Evolutionary conservation across 2,888 invertebrate genomes (phyloP), one percentile per base, ranked within the genome.

Genomic region (Hypena proboscidalis): DNA sequence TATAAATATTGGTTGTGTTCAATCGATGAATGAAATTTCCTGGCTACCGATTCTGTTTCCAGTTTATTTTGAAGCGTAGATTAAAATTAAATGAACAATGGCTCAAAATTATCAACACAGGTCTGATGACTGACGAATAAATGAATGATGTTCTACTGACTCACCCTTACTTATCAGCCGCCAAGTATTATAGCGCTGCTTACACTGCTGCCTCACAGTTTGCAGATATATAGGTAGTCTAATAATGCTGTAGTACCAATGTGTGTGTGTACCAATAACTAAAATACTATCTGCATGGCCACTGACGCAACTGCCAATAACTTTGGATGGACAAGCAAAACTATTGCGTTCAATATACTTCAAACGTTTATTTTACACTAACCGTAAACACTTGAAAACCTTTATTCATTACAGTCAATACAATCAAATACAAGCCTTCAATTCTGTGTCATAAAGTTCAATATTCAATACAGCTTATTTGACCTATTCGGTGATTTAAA

Each of bases 371-470:
- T 61, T 65, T 56, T 66, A 55, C 52, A 55, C 58, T 65, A 59
- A 70, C 62, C 71, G 59, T 69, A 72, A 74, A 66, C 68, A 74
- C 71, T 72, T 62, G 37, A 67, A 47, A 61, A 52, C 37, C 33
- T 41, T 43, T 29, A 41, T 49, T 37, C 4, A 49, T 21, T 7
- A 31, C 5, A 11, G 2, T 10, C 15, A 8, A 22, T 17, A 2
- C 14, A 25, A 2, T 3, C 11, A 2, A 57, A 46, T 23, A 9
- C 15, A 6, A 14, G 37, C 36, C 38, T 35, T 62, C n/a, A 53
- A 29, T 0, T 0, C 0, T 2, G 4, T 15, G 0, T 0, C 0
- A 27, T 33, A 48, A 20, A 37, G 10, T 14, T 14, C 5, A 37
- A 17, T 53, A 26, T 48, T 2, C 1, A 11, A 9, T 32, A 13